Base-by-base conservation (phyloP, 2,888 invertebrate genomes). In the Ctena decussata region DNA sequence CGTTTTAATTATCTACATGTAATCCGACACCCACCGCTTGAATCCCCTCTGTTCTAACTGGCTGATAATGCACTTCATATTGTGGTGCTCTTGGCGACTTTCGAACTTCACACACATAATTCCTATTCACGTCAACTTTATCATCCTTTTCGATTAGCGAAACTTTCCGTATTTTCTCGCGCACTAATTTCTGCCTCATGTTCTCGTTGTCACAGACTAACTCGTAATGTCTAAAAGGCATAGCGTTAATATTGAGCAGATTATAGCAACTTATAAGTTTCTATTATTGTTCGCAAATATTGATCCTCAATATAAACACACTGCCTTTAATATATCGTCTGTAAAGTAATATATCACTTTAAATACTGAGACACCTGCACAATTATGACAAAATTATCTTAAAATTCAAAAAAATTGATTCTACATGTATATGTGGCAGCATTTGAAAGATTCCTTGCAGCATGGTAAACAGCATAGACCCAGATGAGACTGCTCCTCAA, bases 71-170 rank as follows among this genome's bases (percentile, higher is more conserved):
- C 6, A 87, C 46, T 35, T 81, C 83, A 77, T 87, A 87, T 80
- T 83, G 76, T 2, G 87, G 87, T 11, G 85, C 85, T n/a, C 83
- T 71, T 6, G 87, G 87, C 32, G 85, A 85, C 57, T 85, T 87
- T 53, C 69, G 37, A 11, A 87, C 87, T 72, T 81, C 84, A 53
- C 78, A 84, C 39, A 84, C 78, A 76, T 78, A 84, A 73, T 60
- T 49, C 41, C 12, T 72, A 69, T 35, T 69, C 3, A 30, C 6
- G n/a, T 44, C 44, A n/a, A 72, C 1, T 24, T 5, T 65, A 44
- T 84, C 82, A 37, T 65, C 65, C 70, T 69, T 35, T 21, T 73
- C 72, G 3, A 49, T 80, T 24, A 78, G 44, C 12, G 73, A 82
- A 57, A 80, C 80, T 49, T 53, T 82, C 71, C 84, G 65, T 44